Evolutionary conservation across 2,797 vertebrate species (phyloP), one percentile per base, ranked within the genome.

Genomic region (Kryptopterus vitreolus): DNA sequence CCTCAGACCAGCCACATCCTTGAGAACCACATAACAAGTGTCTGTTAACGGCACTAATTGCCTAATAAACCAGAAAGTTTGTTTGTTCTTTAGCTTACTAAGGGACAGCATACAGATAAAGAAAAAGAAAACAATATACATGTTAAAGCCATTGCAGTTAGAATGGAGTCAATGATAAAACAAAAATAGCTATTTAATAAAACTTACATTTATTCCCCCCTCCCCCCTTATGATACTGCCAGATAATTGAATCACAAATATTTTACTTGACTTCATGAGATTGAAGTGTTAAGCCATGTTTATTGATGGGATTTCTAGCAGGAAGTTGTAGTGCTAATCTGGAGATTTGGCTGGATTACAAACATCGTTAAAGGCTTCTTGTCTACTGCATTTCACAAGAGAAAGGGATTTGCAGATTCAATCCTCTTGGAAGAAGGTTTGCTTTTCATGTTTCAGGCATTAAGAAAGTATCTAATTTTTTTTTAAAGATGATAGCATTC

Each of bases 291-390:
- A 29, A 63, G 70, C 61, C 31, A 1, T 53, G 63, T 70, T 76
- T 78, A 65, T 61, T 38, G 43, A 65, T 24, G 48, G 77, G 66
- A 81, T 79, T 68, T 81, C 58, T 24, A 29, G 53, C 66, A 80
- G 77, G 77, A 81, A 52, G 73, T 65, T 58, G 61, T 53, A 33
- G 11, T 77, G 29, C 76, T 79, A 83, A 81, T 83, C 79, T 81
- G 59, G 24, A 18, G 59, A 57, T 24, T 1, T 46, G 20, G 69
- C 50, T 59, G 55, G 29, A 20, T 16, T 66, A 7, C n/a, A 73
- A 61, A 76, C 57, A n/a, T 46, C 55, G 12, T 53, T 29, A 59
- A 46, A 71, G 63, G 57, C 69, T 72, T 74, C 59, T 38, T n/a
- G 57, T 69, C 52, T 38, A 66, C 66, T 7, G 31, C 52, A 38